Base-by-base conservation (phyloP, 2,113 vertebrate species). In the Micronycteris hirsuta region DNA sequence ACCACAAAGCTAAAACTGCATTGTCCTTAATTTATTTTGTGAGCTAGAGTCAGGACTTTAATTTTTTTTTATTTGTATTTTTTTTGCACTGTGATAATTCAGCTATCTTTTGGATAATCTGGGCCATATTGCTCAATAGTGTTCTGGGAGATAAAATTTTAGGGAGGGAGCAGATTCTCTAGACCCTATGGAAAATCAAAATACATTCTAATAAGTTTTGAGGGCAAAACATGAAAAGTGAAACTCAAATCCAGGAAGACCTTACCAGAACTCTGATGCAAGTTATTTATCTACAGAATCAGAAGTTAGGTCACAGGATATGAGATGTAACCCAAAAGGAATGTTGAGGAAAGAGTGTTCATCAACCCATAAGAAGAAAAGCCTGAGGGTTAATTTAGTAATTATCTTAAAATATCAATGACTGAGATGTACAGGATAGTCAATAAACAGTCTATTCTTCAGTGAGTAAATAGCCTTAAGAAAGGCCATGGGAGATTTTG, bases 21-120 rank as follows among this genome's bases (percentile, higher is more conserved):
- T 77, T 93, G 84, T 33, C 52, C 36, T 91, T 91, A 83, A 88
- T 96, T 96, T 68, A 14, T 56, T 95, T 84, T 93, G 63, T 84
- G 73, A 95, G 47, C 70, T 84, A 11, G 49, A 94, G 77, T 82
- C 77, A 85, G 33, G 85, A 68, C 38, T 89, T 96, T 45, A 43
- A 36, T 43, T 31, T 77, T 91, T 93, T 89, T 19, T 4, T 14
- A 82, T 68, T 49, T 83, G 24, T 71, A 52, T 74, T 13, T 38
- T 84, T 45, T 96, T 84, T 82, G 4, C 13, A 89, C 58, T 85
- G 38, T 43, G 15, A n/a, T 65, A 83, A 95, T 87, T 8, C 45
- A 94, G 33, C 47, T 63, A 3, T 89, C 87, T 91, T 95, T 96
- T 90, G 45, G 14, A 63, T 85, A 41, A 90, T 85, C 33, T 95